Conservation (phyloP, 2,113 vertebrate genomes). For the Ictidomys tridecemlineatus region DNA sequence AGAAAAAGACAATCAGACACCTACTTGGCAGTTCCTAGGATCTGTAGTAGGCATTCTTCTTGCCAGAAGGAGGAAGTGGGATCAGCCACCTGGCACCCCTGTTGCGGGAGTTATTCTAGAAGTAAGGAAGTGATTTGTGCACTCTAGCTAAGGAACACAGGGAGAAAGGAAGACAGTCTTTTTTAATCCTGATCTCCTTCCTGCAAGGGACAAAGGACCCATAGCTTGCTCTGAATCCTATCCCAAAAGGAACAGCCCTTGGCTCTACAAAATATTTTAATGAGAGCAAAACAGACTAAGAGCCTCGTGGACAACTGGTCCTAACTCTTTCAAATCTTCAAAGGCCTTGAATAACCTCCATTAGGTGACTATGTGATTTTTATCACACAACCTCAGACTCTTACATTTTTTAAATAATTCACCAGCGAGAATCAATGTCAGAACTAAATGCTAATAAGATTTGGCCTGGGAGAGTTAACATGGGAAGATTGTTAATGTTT, state of each 20-base stretch:
- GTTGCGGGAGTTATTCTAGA: background rate
- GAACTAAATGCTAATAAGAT: conserved; percentile 73
- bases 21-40: background rate
- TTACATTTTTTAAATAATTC: conserved; percentile 75
- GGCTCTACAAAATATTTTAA: conserved; percentile 55
- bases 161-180: background rate
- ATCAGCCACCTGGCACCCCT: background rate
- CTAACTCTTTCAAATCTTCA: conserved; percentile 64
- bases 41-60: background rate
- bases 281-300: conserved; percentile 54
- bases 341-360: conserved; percentile 70
- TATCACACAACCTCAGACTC: conserved; percentile 66
- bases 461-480: conserved; percentile 58
- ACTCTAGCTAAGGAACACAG: background rate
- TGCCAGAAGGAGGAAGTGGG: background rate
- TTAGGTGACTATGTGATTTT: conserved; percentile 72
- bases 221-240: background rate
- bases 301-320: background rate
- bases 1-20: background rate
- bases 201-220: background rate
- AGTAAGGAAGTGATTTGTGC: background rate
- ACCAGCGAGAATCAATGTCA: conserved; percentile 66
- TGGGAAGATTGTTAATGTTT: conserved; percentile 64
- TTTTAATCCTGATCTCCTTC: background rate
- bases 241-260: conserved; percentile 61